Base-by-base conservation (phyloP, 1,140 invertebrate genomes). In the Aphaenogaster floridana region DNA sequence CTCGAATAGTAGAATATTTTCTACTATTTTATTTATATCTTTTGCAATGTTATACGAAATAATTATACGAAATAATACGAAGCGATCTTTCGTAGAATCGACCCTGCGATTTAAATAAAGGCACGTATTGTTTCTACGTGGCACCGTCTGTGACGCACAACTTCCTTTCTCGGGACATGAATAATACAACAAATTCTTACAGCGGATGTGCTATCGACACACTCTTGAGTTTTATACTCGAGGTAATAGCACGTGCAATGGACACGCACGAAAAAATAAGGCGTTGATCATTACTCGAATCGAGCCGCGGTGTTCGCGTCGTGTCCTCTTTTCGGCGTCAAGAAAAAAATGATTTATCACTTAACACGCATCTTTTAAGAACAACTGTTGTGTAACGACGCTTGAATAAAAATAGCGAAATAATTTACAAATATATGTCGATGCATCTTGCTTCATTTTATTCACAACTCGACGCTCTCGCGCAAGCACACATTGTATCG, bases 161-260 rank as follows among this genome's bases (percentile, higher is more conserved):
- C 36, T 81, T 81, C 79, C 79, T 81, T 71, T 72, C 50, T 54
- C 15, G 21, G 7, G 5, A 3, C 21, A 81, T 81, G 66, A 81
- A 34, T 81, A 81, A 69, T 80, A 42, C 61, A 80, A 39, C 0
- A 21, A 39, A 72, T n/a, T 72, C 11, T 81, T 57, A 71, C 17
- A 34, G 36, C 50, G 36, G 66, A 81, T 59, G 66, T 9, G 36
- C 15, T 54, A 52, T 69, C 36, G 68, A 57, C n/a, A 54, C 1
- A 45, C 15, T 71, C 3, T 17, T 4, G 48, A 50, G 9, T 72
- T 69, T 69, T 34, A 39, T 45, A 28, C 3, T 8, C n/a, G 48
- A 48, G n/a, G 21, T 61, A 59, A 48, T 36, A 34, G 2, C 21
- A 36, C 2, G 36, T 54, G 34, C 13, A 63, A 66, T 48, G 4